Conservation (phyloP, 2,888 invertebrate species). For the Spodoptera picta region DNA sequence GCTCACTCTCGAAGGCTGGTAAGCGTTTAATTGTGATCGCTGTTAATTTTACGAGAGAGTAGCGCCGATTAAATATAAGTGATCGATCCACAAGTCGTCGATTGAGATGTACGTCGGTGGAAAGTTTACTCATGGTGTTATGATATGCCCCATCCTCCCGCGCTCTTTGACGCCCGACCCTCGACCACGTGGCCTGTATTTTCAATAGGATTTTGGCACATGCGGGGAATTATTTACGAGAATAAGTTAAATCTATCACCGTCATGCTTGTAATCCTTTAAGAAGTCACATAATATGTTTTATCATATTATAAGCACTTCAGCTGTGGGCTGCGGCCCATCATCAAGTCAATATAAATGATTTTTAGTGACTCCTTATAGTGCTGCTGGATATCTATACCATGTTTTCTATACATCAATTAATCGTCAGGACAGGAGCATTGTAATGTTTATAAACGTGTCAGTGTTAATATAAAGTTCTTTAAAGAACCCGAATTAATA, state of each 20-base stretch:
- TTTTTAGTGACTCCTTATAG: too few species aligned
- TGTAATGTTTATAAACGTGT: too few species aligned
- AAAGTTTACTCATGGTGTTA: conserved; percentile 48
- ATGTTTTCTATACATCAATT: too few species aligned
- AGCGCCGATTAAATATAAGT: conserved; percentile 50
- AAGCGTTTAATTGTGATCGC: conserved; percentile 58
- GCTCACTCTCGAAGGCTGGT: conserved; percentile 48
- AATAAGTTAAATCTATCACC: conserved; percentile 28
- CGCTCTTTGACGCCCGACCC: conserved; percentile 23
- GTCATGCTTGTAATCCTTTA: conserved; percentile 32
- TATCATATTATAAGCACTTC: conserved; percentile 11
- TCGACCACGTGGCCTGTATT: conserved; percentile 41
- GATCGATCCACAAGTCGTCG: conserved; percentile 28
- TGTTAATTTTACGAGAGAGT: conserved; percentile 52
- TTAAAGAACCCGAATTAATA: too few species aligned
- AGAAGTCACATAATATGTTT: conserved; percentile 5
- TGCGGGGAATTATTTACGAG: conserved; percentile 32
- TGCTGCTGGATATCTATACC: too few species aligned
- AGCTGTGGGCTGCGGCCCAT: background rate
- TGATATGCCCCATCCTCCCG: conserved; percentile 32
- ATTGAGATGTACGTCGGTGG: conserved; percentile 40
- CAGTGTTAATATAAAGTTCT: too few species aligned
- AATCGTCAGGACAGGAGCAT: too few species aligned
- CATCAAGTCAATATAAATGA: background rate
- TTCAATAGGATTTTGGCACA: conserved; percentile 38